Evolutionary conservation across 92 coral and sea anemone genomes (phyloP).

Genomic region (Porites evermanni): DNA sequence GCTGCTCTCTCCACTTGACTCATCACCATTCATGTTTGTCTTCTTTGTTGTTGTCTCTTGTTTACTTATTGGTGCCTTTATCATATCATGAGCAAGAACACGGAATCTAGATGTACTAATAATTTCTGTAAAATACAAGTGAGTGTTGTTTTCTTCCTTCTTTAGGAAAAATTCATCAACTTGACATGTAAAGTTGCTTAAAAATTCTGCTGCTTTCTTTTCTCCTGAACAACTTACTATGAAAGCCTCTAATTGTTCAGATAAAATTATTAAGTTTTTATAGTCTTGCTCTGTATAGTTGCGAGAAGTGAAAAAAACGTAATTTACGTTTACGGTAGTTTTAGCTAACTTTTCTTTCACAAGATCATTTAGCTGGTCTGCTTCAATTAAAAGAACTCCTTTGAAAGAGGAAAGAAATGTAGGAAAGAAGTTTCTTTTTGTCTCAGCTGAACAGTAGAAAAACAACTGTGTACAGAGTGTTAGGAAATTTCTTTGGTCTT

Average conservation of each 20-base stretch:
- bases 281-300: not conserved
- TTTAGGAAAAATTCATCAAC: not conserved
- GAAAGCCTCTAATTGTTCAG: not conserved
- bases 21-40: not conserved
- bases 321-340: not conserved
- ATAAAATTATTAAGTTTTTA: not conserved
- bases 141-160: not conserved
- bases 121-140: too few species aligned
- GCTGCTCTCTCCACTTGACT: not conserved
- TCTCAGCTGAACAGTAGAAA: not conserved
- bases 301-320: not conserved
- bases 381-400: not conserved
- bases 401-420: not conserved
- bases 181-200: not conserved
- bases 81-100: too few species aligned
- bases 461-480: not conserved
- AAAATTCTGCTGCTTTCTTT: slow-evolving; percentile 15
- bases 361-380: slow-evolving; percentile 1
- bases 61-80: too few species aligned
- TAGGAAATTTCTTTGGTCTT: not conserved
- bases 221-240: slow-evolving; percentile 14
- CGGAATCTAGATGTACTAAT: too few species aligned
- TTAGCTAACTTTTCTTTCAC: not conserved
- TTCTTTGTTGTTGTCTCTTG: not conserved
- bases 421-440: not conserved